A percentile compares a stretch with the other conserved stretches of the same genome.
Conservation (phyloP, 2,113 vertebrate species). For the Sinocyclocheilus anophthalmus region DNA sequence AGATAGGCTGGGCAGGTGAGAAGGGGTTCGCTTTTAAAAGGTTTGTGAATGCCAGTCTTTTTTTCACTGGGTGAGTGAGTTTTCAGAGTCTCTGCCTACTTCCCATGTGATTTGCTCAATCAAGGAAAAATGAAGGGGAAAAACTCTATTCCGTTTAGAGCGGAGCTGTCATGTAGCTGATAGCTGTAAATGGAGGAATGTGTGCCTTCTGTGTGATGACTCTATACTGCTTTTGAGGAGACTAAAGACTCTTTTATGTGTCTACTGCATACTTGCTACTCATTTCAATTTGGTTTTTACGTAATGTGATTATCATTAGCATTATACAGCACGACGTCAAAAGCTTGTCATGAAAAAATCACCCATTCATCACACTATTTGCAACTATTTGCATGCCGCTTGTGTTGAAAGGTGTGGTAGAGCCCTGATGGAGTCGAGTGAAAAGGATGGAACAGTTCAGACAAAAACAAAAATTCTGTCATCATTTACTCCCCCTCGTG, state of each 20-base stretch:
- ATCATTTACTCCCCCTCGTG: background rate
- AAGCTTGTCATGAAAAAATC: background rate
- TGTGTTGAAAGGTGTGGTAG: background rate
- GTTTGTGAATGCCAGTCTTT: background rate
- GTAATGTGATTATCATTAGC: background rate
- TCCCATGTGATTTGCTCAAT: constrained; percentile 35
- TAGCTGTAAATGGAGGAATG: background rate
- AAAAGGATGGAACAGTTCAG: background rate
- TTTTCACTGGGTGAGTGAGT: background rate
- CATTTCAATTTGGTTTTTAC: background rate
- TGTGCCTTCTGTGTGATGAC: background rate
- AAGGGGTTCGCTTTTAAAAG: background rate
- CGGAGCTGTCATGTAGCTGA: constrained; percentile 9
- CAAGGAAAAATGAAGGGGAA: constrained; percentile 19
- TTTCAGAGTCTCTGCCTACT: background rate
- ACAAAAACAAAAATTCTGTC: background rate
- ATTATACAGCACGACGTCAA: background rate
- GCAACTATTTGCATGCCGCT: background rate
- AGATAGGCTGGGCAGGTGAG: background rate
- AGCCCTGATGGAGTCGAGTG: background rate
- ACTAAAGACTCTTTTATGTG: background rate
- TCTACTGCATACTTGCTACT: background rate
- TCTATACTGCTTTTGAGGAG: background rate
- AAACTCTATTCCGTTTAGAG: constrained; percentile 17
- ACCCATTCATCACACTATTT: background rate